phyloP scores from a whole-genome alignment of 2,113 vertebrate genomes.

The Muscicapa adusta region DNA sequence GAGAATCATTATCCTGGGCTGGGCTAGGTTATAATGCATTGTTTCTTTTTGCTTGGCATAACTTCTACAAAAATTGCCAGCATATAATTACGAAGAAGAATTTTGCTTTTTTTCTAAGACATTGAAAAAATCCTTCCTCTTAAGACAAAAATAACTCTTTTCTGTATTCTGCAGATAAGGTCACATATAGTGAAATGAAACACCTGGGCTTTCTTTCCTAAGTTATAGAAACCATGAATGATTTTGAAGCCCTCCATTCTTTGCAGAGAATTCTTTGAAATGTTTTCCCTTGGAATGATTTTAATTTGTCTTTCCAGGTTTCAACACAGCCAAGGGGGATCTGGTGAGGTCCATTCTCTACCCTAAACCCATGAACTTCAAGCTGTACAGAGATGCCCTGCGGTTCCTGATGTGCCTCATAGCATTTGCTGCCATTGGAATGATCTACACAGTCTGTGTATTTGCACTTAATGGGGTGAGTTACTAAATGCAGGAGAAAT shows the following conservation, averaged over 20 bases:
- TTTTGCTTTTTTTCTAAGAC: not conserved
- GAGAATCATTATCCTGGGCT: not conserved
- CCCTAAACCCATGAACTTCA: slow-evolving; percentile 79
- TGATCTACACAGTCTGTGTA: slow-evolving; percentile 77
- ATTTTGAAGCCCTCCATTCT: not conserved
- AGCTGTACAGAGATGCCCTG: slow-evolving; percentile 76
- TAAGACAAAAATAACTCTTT: not conserved
- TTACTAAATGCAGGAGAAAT: not conserved
- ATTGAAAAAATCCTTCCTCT: not conserved
- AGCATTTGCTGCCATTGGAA: slow-evolving; percentile 69
- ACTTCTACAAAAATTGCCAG: not conserved
- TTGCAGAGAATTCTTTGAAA: not conserved
- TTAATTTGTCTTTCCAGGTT: slow-evolving; percentile 65
- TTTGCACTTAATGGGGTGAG: slow-evolving; percentile 73
- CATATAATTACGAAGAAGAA: not conserved
- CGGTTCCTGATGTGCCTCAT: slow-evolving; percentile 74
- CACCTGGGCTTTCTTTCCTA: not conserved
- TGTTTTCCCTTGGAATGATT: not conserved
- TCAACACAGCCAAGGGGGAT: slow-evolving; percentile 80
- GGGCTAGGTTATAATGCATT: not conserved
- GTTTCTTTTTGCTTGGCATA: not conserved
- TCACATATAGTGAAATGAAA: not conserved
- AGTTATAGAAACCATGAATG: not conserved
- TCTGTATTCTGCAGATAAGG: not conserved
- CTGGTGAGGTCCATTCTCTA: slow-evolving; percentile 81